Percentiles rank a stretch among this genome's conserved stretches.
phyloP scores from a whole-genome alignment of 1,140 invertebrate species.

The Euwallacea fornicatus region DNA sequence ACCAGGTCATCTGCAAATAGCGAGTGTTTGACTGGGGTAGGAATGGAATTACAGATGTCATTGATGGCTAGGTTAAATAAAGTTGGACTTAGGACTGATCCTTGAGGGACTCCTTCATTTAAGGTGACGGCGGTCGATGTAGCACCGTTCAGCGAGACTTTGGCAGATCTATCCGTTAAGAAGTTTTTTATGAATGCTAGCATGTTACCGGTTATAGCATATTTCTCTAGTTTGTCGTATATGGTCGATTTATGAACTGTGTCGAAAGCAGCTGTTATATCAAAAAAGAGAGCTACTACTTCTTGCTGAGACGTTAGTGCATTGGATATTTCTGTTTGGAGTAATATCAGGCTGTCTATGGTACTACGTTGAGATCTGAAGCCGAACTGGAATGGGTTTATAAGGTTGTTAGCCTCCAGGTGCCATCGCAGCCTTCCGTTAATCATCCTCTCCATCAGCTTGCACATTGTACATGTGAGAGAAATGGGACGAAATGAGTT shows the following conservation, averaged over 20 bases:
- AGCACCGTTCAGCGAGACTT: conserved; percentile 17
- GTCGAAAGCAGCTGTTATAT: conserved; percentile 24
- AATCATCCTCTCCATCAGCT: conserved; percentile 25
- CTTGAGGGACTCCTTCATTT: neutral
- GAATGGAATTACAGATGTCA: conserved; percentile 1
- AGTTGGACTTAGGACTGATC: neutral
- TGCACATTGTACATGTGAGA: conserved; percentile 24
- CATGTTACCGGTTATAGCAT: conserved; percentile 20
- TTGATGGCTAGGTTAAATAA: conserved; percentile 9
- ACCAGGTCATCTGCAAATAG: conserved; percentile 26
- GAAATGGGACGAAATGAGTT: conserved; percentile 22
- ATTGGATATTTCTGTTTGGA: conserved; percentile 17
- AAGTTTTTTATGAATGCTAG: conserved; percentile 18
- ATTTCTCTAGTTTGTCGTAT: conserved; percentile 19
- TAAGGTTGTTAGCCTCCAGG: conserved; percentile 17
- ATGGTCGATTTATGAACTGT: conserved; percentile 16
- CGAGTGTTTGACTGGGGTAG: neutral
- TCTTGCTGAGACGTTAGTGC: conserved; percentile 18
- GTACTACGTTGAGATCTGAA: neutral
- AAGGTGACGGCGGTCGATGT: neutral
- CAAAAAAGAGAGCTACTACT: conserved; percentile 12
- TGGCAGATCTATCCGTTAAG: conserved; percentile 12
- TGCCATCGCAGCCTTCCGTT: conserved; percentile 13
- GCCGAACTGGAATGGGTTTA: conserved; percentile 1
- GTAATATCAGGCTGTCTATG: neutral